Evolutionary conservation across 2,113 vertebrate species (phyloP), one percentile per base, ranked within the genome.

Genomic region (Sinocyclocheilus grahami): DNA sequence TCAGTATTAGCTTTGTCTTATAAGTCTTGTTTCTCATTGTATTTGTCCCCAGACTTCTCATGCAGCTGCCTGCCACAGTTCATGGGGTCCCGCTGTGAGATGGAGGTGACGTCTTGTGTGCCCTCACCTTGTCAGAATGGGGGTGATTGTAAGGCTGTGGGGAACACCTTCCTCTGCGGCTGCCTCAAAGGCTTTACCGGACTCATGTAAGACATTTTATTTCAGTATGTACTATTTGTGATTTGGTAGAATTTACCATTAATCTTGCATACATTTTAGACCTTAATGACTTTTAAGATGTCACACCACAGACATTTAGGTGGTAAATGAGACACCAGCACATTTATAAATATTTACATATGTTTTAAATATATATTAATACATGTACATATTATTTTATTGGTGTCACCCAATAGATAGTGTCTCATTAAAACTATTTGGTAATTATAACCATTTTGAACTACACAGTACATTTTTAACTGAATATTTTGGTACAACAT

Each of bases 61-160:
- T 99, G 98, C 91, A 95, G 93, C 93, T 99, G 98, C 92, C 94
- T 95, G 9, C 92, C 95, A 24, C 96, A 96, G 86, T 99, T 96
- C 94, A 97, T 96, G 0, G 98, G 98, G 53, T 96, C 93, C 88
- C 96, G 96, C 87, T 99, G 98, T 94, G 97, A 99, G 91, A 93
- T 94, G 0, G 95, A 96, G 90, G 92, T 98, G 89, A 97, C 97
- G 14, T 95, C 96, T 88, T 99, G 98, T 92, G 94, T 95, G 92
- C 96, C 97, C 77, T 97, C 97, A 85, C 97, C 97, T 4, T 99
- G 98, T 89, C 96, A 94, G 90, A 97, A 98, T 0, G 97, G 95
- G 72, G 97, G 96, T 12, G 95, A 96, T 0, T 99, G 98, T 10
- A 95, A 95, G 85, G 94, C 96, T 3, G 93, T 95, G 0, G 97